Percentiles rank a stretch among this genome's conserved stretches.
Conservation (phyloP, 2,888 invertebrate genomes). For the Chydorus sphaericus region DNA sequence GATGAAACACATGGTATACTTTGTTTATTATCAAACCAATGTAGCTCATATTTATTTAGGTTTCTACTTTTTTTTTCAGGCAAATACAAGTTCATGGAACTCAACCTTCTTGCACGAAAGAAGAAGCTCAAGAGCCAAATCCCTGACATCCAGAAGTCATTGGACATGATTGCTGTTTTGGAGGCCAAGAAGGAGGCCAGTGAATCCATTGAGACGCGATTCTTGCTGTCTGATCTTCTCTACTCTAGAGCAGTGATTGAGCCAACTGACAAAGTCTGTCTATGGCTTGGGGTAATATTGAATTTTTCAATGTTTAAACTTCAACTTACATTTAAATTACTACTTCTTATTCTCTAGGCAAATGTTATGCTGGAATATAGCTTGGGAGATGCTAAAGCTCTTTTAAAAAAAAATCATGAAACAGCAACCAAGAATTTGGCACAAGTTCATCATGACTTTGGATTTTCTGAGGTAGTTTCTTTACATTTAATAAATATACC, state of each 20-base stretch:
- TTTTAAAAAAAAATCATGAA: slow-evolving; percentile 66
- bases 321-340: not conserved
- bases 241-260: slow-evolving; percentile 70
- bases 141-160: slow-evolving; percentile 80
- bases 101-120: slow-evolving; percentile 71
- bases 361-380: slow-evolving; percentile 97
- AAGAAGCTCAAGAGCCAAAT: slow-evolving; percentile 72
- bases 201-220: slow-evolving; percentile 65
- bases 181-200: slow-evolving; percentile 54
- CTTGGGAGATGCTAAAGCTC: slow-evolving; percentile 71
- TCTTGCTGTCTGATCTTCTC: slow-evolving; percentile 83
- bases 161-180: slow-evolving; percentile 81
- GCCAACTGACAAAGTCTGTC: slow-evolving; percentile 70
- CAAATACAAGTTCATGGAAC: slow-evolving; percentile 96
- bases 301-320: not conserved
- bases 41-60: not conserved
- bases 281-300: slow-evolving; percentile 44
- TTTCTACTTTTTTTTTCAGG: slow-evolving; percentile 24
- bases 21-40: not conserved
- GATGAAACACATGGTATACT: slow-evolving; percentile 71
- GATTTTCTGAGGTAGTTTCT: slow-evolving; percentile 62
- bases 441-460: slow-evolving; percentile 78
- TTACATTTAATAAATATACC: not conserved
- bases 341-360: slow-evolving; percentile 32
- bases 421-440: slow-evolving; percentile 68